Evolutionary conservation across 2,888 invertebrate species (phyloP).

Genomic region (Pachymerium ferrugineum): DNA sequence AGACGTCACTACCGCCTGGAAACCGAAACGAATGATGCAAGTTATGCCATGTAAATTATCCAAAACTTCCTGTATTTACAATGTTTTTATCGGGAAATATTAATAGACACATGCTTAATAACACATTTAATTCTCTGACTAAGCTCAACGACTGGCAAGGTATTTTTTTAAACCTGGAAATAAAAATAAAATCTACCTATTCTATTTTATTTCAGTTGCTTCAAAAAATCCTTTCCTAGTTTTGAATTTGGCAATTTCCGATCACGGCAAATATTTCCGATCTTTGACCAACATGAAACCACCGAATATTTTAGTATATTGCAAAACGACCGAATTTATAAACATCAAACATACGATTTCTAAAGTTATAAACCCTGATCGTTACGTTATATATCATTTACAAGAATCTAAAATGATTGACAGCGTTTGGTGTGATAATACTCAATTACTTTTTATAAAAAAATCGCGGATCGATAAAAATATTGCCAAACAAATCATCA

Average conservation of each 20-base stretch:
- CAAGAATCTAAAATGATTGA: background rate
- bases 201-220: background rate
- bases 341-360: background rate
- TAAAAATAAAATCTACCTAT: background rate
- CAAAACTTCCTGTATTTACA: background rate
- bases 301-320: constrained; percentile 21
- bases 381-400: constrained; percentile 29
- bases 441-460: background rate
- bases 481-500: background rate
- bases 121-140: background rate
- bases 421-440: constrained; percentile 15
- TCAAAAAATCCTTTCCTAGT: background rate
- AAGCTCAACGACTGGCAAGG: background rate
- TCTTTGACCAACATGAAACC: constrained; percentile 4
- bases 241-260: background rate
- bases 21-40: background rate
- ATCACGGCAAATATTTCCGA: background rate
- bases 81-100: background rate
- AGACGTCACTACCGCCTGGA: background rate
- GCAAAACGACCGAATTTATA: background rate
- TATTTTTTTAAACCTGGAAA: background rate
- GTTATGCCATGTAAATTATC: background rate
- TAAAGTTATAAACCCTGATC: background rate
- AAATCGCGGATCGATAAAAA: background rate
- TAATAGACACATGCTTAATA: background rate